These are phyloP conservation scores for Dolichallabes microphthalmus DNA, from an alignment of 2,113 vertebrate genomes.

Conservation along the genomic window DNA sequence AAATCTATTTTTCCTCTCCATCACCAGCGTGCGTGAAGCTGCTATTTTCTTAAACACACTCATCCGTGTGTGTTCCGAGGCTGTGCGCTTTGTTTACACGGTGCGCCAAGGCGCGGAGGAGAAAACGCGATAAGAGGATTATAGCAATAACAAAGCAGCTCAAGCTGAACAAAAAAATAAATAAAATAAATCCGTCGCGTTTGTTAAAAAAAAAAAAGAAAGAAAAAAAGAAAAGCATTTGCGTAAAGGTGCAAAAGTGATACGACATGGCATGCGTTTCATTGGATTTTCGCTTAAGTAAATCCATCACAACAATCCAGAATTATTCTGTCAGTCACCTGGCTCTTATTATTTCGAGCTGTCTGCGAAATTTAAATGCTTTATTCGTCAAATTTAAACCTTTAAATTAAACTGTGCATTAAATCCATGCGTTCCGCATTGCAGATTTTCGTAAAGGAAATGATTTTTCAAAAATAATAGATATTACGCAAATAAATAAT, in stretches of 20 bases:
- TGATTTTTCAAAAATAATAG: neutral
- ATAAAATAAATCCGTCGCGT: constrained; percentile 8
- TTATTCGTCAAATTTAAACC: neutral
- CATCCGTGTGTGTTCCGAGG: constrained; percentile 11
- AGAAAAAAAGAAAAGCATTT: constrained; percentile 31
- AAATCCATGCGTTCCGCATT: neutral
- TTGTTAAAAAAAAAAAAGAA: neutral
- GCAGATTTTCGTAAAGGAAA: neutral
- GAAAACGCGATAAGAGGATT: constrained; percentile 64
- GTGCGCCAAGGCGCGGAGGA: constrained; percentile 16
- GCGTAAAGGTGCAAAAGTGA: constrained; percentile 24
- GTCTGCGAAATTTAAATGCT: neutral
- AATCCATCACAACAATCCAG: constrained; percentile 30
- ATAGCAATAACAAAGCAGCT: constrained; percentile 56
- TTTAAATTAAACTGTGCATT: neutral
- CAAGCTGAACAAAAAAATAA: constrained; percentile 34
- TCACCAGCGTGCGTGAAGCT: neutral
- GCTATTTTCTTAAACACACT: neutral
- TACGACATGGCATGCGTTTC: constrained; percentile 20
- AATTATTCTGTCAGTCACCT: neutral
- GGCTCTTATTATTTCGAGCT: neutral
- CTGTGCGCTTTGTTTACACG: constrained; percentile 23
- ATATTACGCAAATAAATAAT: neutral
- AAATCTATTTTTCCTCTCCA: neutral
- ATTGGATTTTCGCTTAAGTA: constrained; percentile 37